Base-by-base conservation (phyloP, 2,113 vertebrate species). In the Ailuropoda melanoleuca region DNA sequence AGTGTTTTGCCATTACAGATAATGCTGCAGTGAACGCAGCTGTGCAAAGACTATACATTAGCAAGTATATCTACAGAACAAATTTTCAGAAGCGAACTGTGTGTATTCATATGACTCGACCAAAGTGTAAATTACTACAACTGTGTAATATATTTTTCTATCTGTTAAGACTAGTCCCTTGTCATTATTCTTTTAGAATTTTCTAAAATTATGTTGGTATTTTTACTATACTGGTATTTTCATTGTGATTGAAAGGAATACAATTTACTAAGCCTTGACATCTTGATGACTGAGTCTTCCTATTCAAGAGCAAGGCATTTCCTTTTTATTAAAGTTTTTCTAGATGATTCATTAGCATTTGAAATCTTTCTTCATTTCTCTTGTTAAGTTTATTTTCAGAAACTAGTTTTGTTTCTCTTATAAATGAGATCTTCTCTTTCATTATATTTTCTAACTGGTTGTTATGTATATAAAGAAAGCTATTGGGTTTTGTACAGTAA, bases 341-440 rank as follows among this genome's bases (percentile, higher is more conserved):
- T 56, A 89, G 23, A 21, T 89, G 23, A 92, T 90, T 94, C 55
- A 39, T 60, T 78, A 62, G 29, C 91, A 94, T 50, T 92, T 87
- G 68, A 87, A 70, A 60, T 72, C 64, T 87, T 68, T 68, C 56
- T 95, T 88, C 31, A 84, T 77, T 70, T 89, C 21, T 50, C 58
- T 66, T 94, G 46, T 43, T 94, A 72, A 58, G 29, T 60, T 93
- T 94, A 86, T 64, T 74, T 97, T 93, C 89, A 39, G 93, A 70
- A 94, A 94, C 18, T 78, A 75, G 46, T 23, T 21, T 95, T 68
- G 39, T 89, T 95, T 50, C 70, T 91, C 68, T 58, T 96, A 64
- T 31, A 60, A 92, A 89, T 89, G 75, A n/a, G 55, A 24, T 85
- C n/a, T 87, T 95, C 80, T 92, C 58, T 91, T 82, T 13, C 31